phyloP scores from a whole-genome alignment of 2,797 vertebrate genomes.

The Pseudomugil gertrudae region DNA sequence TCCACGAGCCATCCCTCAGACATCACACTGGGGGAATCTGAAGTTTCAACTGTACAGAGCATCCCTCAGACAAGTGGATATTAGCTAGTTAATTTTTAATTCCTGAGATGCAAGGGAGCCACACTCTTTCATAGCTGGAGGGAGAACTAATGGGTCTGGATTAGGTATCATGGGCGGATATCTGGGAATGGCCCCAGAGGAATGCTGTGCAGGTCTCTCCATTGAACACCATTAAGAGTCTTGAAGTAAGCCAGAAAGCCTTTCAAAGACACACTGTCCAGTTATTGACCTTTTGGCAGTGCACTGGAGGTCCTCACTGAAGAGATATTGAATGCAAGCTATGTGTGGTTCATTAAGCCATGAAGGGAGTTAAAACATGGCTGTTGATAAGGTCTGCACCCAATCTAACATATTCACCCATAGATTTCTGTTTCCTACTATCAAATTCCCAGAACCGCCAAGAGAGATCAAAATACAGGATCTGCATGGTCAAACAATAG shows the following conservation, averaged over 20 bases:
- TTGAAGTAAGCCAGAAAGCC: slow-evolving; percentile 76
- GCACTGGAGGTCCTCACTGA: slow-evolving; percentile 68
- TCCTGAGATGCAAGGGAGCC: slow-evolving; percentile 78
- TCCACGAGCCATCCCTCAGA: slow-evolving; percentile 74
- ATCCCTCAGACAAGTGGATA: slow-evolving; percentile 85
- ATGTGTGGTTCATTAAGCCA: slow-evolving; percentile 76
- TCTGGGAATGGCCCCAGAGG: slow-evolving; percentile 79
- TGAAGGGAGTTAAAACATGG: slow-evolving; percentile 67
- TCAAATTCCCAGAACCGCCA: slow-evolving; percentile 25
- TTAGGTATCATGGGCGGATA: slow-evolving; percentile 84
- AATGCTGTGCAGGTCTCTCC: slow-evolving; percentile 73
- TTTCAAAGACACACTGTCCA: slow-evolving; percentile 81
- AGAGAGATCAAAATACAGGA: slow-evolving; percentile 45
- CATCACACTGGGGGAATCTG: slow-evolving; percentile 80
- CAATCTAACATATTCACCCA: slow-evolving; percentile 50
- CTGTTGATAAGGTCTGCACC: slow-evolving; percentile 60
- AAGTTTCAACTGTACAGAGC: slow-evolving; percentile 77
- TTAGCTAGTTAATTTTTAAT: slow-evolving; percentile 88
- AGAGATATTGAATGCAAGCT: slow-evolving; percentile 75
- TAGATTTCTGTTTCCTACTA: slow-evolving; percentile 66
- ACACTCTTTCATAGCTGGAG: slow-evolving; percentile 77
- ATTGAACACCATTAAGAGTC: slow-evolving; percentile 81
- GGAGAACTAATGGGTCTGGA: slow-evolving; percentile 81
- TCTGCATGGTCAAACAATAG: slow-evolving; percentile 32
- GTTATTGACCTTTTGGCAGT: slow-evolving; percentile 80